Conservation (phyloP, 2,888 invertebrate species). For the Linnaemya tessellans region DNA sequence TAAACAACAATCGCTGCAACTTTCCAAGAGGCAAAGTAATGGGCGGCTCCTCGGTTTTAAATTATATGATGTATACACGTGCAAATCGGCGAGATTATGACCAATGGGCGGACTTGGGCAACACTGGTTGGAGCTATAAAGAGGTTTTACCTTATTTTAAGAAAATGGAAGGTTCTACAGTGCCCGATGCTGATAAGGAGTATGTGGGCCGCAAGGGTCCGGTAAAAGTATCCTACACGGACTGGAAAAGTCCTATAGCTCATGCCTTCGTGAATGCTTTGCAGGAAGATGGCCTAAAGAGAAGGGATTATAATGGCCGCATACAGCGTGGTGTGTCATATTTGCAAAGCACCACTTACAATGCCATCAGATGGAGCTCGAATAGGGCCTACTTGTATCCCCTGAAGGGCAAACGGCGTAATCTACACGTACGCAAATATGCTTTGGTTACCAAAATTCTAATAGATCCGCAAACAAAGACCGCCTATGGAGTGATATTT, state of each 20-base stretch:
- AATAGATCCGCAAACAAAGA: constrained; percentile 84
- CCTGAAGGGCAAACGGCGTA: constrained; percentile 83
- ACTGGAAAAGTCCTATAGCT: constrained; percentile 85
- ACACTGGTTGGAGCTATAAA: constrained; percentile 89
- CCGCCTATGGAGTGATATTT: constrained; percentile 85
- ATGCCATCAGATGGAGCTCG: constrained; percentile 85
- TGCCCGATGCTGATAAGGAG: constrained; percentile 83
- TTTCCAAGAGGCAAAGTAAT: constrained; percentile 92
- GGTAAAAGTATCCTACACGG: constrained; percentile 84
- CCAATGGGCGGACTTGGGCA: constrained; percentile 88
- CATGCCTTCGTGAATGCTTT: constrained; percentile 87
- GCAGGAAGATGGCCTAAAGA: constrained; percentile 85
- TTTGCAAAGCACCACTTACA: constrained; percentile 85
- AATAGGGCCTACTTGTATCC: constrained; percentile 86
- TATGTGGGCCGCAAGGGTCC: constrained; percentile 85
- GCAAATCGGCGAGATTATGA: constrained; percentile 90
- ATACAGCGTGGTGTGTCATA: constrained; percentile 86
- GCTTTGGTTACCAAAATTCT: constrained; percentile 85
- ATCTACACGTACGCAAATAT: constrained; percentile 85
- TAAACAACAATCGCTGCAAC: constrained; percentile 88
- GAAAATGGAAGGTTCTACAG: constrained; percentile 88
- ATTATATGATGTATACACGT: constrained; percentile 91
- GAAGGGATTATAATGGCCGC: constrained; percentile 87
- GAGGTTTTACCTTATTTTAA: constrained; percentile 90
- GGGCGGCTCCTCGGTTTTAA: constrained; percentile 91